Base-by-base conservation (phyloP, 30 jellyfish, hydroid and myxozoan species). In the Turritopsis dohrnii region DNA sequence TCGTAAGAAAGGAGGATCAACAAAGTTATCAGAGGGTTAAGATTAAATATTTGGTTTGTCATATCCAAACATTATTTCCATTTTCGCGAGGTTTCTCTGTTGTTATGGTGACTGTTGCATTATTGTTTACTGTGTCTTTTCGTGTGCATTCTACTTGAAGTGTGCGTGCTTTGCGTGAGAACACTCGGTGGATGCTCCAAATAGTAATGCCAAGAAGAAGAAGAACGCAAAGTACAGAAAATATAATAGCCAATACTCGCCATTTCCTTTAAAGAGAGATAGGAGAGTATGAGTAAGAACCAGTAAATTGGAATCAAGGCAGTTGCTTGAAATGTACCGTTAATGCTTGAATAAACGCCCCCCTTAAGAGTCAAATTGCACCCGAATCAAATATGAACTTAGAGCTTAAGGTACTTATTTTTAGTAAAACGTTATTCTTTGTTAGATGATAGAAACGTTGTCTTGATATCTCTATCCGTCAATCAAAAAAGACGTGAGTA, bases 201-300 rank as follows among this genome's bases (percentile, higher is more conserved):
- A 69, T 23, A 69, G 77, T 27, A 69, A 69, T 23, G 19, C 77
- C 77, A 69, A 69, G 16, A 1, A 69, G 16, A 27, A 69, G 77
- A 69, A 27, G 28, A 27, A 69, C 77, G 19, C 77, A 69, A 69
- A 69, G 28, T 7, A 69, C 77, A 69, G 77, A 69, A 19, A 69
- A 19, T n/a, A 69, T 27, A 69, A 69, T 69, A 69, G 77, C 77
- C 77, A 69, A 21, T 27, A 27, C 16, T 27, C 30, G 28, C 77
- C 77, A 69, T 69, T 69, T 69, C 77, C 77, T 69, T 23, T 69
- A 27, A 27, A 69, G 19, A 0, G 30, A 69, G 30, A 69, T n/a
- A 69, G 9, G 16, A 69, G 28, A 60, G 8, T 27, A 69, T 69
- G 22, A 69, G 21, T n/a, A n/a, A n/a, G n/a, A n/a, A n/a, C n/a